phyloP scores from a whole-genome alignment of 2,113 vertebrate genomes.

The Dipodomys merriami region DNA sequence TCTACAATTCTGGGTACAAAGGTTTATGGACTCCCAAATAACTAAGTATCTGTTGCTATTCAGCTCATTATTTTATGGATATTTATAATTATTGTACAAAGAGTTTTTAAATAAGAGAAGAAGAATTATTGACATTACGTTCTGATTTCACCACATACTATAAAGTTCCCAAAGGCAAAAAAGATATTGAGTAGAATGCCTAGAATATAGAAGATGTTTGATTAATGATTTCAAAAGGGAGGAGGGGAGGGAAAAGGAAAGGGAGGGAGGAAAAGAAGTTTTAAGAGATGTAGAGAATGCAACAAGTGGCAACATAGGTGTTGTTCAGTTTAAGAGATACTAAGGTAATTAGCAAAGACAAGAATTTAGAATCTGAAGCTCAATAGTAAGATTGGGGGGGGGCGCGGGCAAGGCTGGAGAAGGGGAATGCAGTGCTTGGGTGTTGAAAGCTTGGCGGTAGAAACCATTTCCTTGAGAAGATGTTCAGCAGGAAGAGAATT shows the following conservation, averaged over 20 bases:
- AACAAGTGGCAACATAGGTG: neutral
- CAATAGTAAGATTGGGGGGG: neutral
- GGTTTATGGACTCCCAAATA: neutral
- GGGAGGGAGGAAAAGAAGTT: neutral
- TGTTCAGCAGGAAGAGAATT: neutral
- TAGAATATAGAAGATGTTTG: neutral
- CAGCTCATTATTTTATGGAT: neutral
- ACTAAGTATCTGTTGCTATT: neutral
- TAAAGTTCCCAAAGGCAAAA: neutral
- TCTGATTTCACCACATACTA: neutral
- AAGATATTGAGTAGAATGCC: neutral
- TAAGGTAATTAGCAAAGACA: constrained; percentile 31
- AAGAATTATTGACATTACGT: neutral
- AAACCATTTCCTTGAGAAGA: neutral
- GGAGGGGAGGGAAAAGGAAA: fast-evolving
- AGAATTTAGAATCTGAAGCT: neutral
- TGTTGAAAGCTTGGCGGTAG: neutral
- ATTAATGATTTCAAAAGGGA: neutral
- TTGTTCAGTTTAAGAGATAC: neutral
- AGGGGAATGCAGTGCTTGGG: neutral
- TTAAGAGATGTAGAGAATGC: neutral
- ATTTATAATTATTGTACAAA: constrained; percentile 6
- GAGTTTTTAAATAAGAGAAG: constrained; percentile 27
- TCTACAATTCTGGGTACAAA: neutral
- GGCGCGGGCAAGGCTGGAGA: too few relatives aligned